These are phyloP conservation scores for Panzeria rudis DNA, from an alignment of 2,888 invertebrate species.

Conservation along the genomic window DNA sequence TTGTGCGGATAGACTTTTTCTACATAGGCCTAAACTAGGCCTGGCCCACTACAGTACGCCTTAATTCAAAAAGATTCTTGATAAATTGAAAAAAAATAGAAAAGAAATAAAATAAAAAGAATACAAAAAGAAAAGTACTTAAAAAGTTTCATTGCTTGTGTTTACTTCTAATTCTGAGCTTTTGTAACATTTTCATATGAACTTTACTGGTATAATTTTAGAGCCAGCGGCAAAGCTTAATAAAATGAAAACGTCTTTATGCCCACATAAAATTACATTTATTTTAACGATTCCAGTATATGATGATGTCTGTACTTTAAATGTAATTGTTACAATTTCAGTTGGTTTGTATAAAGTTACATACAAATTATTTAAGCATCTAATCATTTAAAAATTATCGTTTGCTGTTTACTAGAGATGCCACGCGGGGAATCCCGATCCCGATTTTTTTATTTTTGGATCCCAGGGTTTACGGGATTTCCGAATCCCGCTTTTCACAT, in stretches of 20 bases:
- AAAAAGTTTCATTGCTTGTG: slow-evolving; percentile 51
- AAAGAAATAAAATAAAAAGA: slow-evolving; percentile 10
- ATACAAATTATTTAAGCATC: neutral
- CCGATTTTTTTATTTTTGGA: no score
- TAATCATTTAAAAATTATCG: neutral
- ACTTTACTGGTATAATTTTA: slow-evolving; percentile 28
- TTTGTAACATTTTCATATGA: slow-evolving; percentile 3
- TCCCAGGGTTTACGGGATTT: no score
- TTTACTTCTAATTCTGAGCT: slow-evolving; percentile 8
- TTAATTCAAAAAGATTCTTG: slow-evolving; percentile 52
- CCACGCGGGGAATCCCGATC: no score
- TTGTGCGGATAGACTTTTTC: no score
- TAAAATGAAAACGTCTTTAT: slow-evolving; percentile 15
- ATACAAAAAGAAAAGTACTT: slow-evolving; percentile 42
- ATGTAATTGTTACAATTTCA: neutral
- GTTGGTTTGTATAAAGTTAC: neutral
- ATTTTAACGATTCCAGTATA: slow-evolving; percentile 15
- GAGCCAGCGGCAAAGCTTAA: neutral
- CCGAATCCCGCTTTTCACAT: no score
- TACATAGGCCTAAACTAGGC: no score
- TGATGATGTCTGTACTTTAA: slow-evolving; percentile 16
- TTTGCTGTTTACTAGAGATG: no score
- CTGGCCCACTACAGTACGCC: no score
- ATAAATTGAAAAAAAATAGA: slow-evolving; percentile 26
- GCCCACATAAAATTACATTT: slow-evolving; percentile 52